Evolutionary conservation across 2,888 invertebrate genomes (phyloP).

Genomic region (Brachyopa scutellaris): DNA sequence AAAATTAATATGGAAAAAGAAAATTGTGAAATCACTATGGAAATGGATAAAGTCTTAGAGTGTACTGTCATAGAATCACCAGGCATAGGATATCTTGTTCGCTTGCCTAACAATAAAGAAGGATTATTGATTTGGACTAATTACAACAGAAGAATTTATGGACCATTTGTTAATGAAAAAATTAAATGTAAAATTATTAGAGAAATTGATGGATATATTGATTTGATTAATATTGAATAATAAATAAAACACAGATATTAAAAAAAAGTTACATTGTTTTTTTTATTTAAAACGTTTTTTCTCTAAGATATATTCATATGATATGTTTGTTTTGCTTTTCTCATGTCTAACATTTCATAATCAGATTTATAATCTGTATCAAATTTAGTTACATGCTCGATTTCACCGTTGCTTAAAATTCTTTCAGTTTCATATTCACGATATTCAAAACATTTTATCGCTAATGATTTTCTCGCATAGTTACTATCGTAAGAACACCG

Average conservation of each 20-base stretch:
- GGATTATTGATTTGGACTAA: background rate
- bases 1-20: background rate
- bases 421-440: constrained; percentile 38
- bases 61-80: too few relatives aligned
- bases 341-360: background rate
- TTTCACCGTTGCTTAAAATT: constrained; percentile 34
- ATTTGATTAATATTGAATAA: background rate
- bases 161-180: background rate
- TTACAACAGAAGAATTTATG: background rate
- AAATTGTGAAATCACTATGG: too few relatives aligned
- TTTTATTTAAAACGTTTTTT: background rate
- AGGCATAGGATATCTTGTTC: too few relatives aligned
- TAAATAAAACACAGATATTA: background rate
- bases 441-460: constrained; percentile 46
- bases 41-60: too few relatives aligned
- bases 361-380: background rate
- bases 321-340: too few relatives aligned
- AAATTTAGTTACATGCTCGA: constrained; percentile 5
- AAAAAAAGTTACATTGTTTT: background rate
- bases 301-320: background rate
- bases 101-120: too few relatives aligned
- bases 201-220: background rate
- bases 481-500: constrained; percentile 43
- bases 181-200: background rate
- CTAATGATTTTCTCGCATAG: constrained; percentile 13